Evolutionary conservation across 2,113 vertebrate genomes (phyloP).

Genomic region (Bombycilla garrulus): DNA sequence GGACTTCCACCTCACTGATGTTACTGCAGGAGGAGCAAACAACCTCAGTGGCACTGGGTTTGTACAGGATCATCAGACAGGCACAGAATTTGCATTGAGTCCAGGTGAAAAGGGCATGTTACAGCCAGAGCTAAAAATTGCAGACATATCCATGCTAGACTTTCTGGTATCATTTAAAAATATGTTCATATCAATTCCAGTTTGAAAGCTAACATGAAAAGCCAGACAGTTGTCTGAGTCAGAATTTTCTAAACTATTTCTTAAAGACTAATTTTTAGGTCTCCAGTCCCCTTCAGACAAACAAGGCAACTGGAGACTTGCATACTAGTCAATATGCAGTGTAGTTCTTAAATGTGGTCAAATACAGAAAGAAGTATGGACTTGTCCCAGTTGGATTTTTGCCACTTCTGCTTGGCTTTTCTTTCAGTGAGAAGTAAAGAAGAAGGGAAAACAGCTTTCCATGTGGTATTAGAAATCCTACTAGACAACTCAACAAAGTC

Average conservation of each 20-base stretch:
- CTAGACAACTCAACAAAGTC: background rate
- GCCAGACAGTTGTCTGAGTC: background rate
- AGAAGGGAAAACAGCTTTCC: background rate
- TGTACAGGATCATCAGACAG: background rate
- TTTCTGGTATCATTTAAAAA: background rate
- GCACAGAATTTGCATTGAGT: background rate
- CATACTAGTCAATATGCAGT: background rate
- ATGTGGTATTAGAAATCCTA: background rate
- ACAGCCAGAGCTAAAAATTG: background rate
- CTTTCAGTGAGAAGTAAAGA: background rate
- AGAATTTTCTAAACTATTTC: background rate
- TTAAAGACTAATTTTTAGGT: background rate
- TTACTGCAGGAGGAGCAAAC: background rate
- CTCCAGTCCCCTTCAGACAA: background rate
- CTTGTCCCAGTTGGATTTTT: background rate
- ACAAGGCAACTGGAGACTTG: background rate
- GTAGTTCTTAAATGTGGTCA: background rate
- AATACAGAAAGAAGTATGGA: background rate
- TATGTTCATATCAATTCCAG: rapidly evolving
- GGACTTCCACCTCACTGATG: background rate
- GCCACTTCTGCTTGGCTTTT: background rate
- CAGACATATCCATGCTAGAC: background rate
- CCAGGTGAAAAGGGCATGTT: background rate
- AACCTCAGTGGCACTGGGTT: background rate
- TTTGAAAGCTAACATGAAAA: background rate